Evolutionary conservation across 1,140 invertebrate genomes (phyloP).

Genomic region (Tigriopus japonicus): DNA sequence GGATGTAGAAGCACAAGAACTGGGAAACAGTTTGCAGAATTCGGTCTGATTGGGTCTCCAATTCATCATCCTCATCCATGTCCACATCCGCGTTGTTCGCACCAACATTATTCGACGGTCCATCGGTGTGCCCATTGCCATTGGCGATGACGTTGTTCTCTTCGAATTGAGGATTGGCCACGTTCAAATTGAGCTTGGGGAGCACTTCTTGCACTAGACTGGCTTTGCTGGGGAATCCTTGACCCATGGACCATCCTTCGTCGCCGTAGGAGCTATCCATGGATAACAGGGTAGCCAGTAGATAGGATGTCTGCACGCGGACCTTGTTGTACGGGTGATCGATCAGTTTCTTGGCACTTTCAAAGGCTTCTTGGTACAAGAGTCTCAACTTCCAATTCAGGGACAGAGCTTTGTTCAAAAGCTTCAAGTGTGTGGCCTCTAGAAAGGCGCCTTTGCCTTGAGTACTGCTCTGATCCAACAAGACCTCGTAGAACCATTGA

Average conservation of each 20-base stretch:
- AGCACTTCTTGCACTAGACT: not conserved
- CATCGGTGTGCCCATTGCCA: not conserved
- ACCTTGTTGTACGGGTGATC: slow-evolving; percentile 13
- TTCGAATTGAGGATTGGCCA: not conserved
- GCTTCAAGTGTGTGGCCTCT: not conserved
- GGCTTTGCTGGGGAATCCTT: slow-evolving; percentile 8
- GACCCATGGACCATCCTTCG: not conserved
- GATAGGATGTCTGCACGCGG: slow-evolving; percentile 1
- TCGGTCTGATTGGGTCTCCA: not conserved
- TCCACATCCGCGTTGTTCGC: not conserved
- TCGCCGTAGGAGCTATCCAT: not conserved
- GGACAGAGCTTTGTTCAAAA: slow-evolving; percentile 5
- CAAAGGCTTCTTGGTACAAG: not conserved
- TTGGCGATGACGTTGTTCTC: not conserved
- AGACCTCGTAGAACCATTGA: slow-evolving; percentile 5
- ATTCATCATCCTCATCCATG: not conserved
- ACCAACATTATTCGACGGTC: not conserved
- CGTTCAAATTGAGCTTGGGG: slow-evolving; percentile 7
- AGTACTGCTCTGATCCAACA: not conserved
- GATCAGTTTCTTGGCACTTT: not conserved
- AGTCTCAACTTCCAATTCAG: slow-evolving; percentile 6
- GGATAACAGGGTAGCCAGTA: slow-evolving; percentile 1
- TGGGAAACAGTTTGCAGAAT: slow-evolving; percentile 8
- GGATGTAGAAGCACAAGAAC: not conserved
- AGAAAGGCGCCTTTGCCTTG: not conserved